phyloP scores from a whole-genome alignment of 2,888 invertebrate species.

The Timema cristinae region DNA sequence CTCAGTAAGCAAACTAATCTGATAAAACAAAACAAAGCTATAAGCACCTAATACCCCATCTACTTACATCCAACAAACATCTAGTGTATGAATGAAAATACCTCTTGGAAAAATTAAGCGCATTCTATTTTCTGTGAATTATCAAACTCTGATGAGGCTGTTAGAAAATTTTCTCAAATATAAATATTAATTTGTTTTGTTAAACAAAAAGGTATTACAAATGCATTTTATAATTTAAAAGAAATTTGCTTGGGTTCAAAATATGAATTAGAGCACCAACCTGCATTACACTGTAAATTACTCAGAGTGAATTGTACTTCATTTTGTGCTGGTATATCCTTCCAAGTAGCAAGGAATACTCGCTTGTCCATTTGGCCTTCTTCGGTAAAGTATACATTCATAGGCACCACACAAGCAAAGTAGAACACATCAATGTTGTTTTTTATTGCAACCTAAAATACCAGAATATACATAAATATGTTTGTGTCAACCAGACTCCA shows the following conservation, averaged over 20 bases:
- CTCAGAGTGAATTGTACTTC: conserved; percentile 90
- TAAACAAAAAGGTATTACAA: background rate
- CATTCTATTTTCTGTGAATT: too few species aligned
- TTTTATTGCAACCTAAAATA: conserved; percentile 84
- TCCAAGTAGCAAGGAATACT: conserved; percentile 97
- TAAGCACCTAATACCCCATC: too few species aligned
- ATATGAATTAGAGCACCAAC: conserved; percentile 33
- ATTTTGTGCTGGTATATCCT: conserved; percentile 97
- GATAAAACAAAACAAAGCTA: too few species aligned
- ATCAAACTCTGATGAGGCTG: too few species aligned
- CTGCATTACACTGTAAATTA: conserved; percentile 70
- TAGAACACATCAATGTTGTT: conserved; percentile 99
- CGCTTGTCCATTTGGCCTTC: conserved; percentile 98
- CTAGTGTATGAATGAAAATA: too few species aligned
- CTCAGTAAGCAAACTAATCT: too few species aligned
- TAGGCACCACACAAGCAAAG: conserved; percentile 90
- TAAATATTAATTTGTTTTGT: too few species aligned
- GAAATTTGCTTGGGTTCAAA: background rate
- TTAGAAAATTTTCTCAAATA: too few species aligned
- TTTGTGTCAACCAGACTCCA: background rate
- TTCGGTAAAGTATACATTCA: conserved; percentile 89
- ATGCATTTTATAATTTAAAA: background rate
- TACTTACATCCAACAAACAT: too few species aligned
- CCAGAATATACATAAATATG: too few species aligned
- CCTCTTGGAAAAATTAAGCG: too few species aligned